Conservation (phyloP, 2,797 vertebrate genomes). For the Acanthornis magna region DNA sequence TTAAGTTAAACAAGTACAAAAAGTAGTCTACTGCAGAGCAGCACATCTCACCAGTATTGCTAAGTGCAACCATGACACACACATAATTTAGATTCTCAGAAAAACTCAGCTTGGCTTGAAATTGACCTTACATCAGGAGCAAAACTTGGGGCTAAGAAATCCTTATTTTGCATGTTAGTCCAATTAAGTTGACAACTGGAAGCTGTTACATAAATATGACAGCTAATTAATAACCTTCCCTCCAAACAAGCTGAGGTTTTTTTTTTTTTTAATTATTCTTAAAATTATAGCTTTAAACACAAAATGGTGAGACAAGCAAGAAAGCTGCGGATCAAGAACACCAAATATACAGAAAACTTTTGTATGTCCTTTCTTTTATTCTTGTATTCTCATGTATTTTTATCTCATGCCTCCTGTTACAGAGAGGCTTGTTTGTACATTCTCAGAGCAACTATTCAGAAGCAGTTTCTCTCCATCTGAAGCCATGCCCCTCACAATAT, state of each 20-base stretch:
- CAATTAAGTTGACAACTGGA: neutral
- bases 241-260: neutral
- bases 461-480: neutral
- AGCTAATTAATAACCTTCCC: neutral
- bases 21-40: neutral
- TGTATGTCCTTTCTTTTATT: neutral
- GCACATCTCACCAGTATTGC: neutral
- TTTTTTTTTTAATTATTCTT: neutral
- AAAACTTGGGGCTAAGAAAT: neutral
- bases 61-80: neutral
- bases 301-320: neutral
- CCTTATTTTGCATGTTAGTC: neutral
- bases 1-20: neutral
- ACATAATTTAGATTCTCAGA: neutral
- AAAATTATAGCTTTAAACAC: neutral
- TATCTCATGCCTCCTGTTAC: neutral
- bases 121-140: neutral
- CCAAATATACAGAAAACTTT: neutral
- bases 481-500: neutral
- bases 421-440: neutral
- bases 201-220: neutral
- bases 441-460: neutral
- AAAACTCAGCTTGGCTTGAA: neutral
- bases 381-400: neutral
- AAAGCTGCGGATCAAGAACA: neutral